Conservation (phyloP, 2,888 invertebrate species). For the Agrilus cyanescens region DNA sequence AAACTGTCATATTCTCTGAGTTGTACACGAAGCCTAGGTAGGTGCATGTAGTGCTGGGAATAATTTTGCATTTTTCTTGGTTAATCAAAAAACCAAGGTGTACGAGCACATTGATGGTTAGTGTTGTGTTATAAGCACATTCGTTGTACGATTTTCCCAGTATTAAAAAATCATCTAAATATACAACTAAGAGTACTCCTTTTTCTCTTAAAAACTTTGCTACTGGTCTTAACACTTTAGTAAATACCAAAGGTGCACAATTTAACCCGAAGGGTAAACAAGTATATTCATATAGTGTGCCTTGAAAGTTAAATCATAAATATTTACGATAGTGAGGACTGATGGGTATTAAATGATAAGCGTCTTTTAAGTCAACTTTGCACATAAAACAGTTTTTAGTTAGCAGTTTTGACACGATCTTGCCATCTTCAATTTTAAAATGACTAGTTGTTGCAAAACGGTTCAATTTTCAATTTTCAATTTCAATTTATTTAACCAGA, state of each 20-base stretch:
- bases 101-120: neutral
- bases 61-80: conserved; percentile 9
- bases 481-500: no score
- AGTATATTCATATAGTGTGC: no score
- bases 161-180: conserved; percentile 16
- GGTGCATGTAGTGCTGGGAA: conserved; percentile 9
- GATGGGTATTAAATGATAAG: no score
- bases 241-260: conserved; percentile 17
- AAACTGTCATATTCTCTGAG: conserved; percentile 3
- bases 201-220: conserved; percentile 7
- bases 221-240: conserved; percentile 19
- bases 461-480: no score
- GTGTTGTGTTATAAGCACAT: no score
- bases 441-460: no score
- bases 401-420: no score
- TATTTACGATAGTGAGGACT: no score
- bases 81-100: conserved; percentile 14
- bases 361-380: no score
- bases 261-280: conserved; percentile 19
- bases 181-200: conserved; percentile 10
- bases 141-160: conserved; percentile 5
- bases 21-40: conserved; percentile 12
- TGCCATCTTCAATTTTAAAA: no score
- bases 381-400: no score
- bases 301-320: no score